Percentiles rank a stretch among this genome's conserved stretches.
Evolutionary conservation across 2,797 vertebrate species (phyloP).

Genomic region (Morus bassanus): DNA sequence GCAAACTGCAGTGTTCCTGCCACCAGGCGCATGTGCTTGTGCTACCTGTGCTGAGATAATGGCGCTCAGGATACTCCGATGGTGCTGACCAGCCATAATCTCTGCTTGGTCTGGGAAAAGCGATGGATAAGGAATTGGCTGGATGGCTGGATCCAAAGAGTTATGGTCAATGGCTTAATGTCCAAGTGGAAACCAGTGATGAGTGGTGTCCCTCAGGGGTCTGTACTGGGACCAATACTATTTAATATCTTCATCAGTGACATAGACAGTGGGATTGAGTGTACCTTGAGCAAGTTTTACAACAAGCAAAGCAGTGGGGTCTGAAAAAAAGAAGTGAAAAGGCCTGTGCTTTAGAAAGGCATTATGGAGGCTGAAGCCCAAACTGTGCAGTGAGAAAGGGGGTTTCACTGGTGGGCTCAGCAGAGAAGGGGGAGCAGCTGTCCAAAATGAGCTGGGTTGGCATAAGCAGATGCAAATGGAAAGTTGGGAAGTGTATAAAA

Average conservation of each 20-base stretch:
- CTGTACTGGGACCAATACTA: neutral
- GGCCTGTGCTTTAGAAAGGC: neutral
- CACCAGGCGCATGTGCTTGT: accelerated
- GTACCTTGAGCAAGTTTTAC: neutral
- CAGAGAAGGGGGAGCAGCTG: neutral
- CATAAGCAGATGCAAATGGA: neutral
- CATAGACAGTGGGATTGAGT: neutral
- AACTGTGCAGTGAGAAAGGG: neutral
- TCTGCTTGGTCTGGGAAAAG: neutral
- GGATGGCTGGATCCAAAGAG: neutral
- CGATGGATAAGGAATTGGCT: neutral
- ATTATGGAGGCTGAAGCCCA: neutral
- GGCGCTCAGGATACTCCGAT: accelerated
- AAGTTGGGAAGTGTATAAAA: neutral
- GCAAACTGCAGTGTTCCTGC: neutral
- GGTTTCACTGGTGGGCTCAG: neutral
- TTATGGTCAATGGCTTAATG: neutral
- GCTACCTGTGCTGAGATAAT: neutral
- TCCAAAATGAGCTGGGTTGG: accelerated
- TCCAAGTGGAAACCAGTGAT: neutral
- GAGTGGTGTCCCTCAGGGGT: neutral
- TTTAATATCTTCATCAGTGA: neutral
- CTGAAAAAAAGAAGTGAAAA: neutral
- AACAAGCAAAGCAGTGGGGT: neutral
- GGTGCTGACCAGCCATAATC: neutral